Conservation (phyloP, 2,113 vertebrate species). For the Pseudopipra pipra region DNA sequence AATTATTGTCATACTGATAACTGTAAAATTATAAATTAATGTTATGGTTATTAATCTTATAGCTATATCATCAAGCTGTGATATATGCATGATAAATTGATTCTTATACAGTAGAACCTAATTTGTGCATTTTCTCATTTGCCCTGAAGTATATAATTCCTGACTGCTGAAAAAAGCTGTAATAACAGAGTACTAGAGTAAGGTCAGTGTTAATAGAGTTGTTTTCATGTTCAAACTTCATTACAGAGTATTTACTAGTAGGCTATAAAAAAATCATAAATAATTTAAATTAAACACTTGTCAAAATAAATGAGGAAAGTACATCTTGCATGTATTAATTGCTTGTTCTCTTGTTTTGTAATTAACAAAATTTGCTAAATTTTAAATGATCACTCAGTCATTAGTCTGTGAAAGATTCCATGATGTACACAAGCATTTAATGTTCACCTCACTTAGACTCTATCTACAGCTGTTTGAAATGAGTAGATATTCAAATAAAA, state of each 20-base stretch:
- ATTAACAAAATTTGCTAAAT: neutral
- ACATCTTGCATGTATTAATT: neutral
- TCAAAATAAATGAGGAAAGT: neutral
- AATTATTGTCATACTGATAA: neutral
- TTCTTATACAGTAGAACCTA: neutral
- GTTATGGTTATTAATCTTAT: conserved; percentile 15
- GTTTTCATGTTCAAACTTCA: neutral
- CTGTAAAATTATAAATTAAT: conserved; percentile 13
- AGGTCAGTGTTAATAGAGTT: neutral
- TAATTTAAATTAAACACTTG: neutral
- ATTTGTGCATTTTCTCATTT: conserved; percentile 18
- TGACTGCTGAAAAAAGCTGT: neutral
- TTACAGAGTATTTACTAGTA: neutral
- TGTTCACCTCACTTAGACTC: neutral
- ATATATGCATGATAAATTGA: conserved; percentile 24
- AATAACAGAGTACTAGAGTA: neutral
- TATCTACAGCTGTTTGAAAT: conserved; percentile 4
- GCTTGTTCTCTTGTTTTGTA: neutral
- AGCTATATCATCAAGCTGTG: neutral
- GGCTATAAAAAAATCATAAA: neutral
- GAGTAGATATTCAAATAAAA: neutral
- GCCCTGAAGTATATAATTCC: neutral
- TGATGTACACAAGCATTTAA: neutral
- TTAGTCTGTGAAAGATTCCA: neutral
- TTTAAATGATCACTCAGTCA: neutral